A percentile compares a stretch with the other conserved stretches of the same genome.
These are phyloP conservation scores for Aldrovandia affinis DNA, from an alignment of 2,797 vertebrate species.

Conservation along the genomic window DNA sequence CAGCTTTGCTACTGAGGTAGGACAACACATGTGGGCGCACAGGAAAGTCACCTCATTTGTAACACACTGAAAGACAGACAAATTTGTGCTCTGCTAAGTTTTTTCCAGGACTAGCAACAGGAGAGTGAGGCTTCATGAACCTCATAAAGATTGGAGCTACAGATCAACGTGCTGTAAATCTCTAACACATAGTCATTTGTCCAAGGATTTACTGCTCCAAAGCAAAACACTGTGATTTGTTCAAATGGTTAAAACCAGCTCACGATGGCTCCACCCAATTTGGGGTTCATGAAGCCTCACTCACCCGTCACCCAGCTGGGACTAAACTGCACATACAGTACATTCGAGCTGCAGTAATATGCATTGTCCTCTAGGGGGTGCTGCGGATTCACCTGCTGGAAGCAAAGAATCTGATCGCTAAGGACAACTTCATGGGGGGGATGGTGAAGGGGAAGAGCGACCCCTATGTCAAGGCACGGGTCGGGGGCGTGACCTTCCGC, in stretches of 20 bases:
- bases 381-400: conserved; percentile 86
- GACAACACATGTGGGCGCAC: background rate
- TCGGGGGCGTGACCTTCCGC: conserved; percentile 79
- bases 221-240: background rate
- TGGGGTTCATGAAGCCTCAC: background rate
- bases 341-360: background rate
- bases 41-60: background rate
- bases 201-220: background rate
- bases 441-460: conserved; percentile 91
- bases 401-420: conserved; percentile 85
- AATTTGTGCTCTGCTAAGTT: too few relatives aligned
- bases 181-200: background rate
- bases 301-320: background rate
- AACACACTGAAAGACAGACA: background rate
- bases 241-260: background rate
- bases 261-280: background rate
- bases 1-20: conserved; percentile 86
- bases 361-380: conserved; percentile 71
- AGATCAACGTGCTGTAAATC: background rate
- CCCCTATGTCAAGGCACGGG: conserved; percentile 82
- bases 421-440: conserved; percentile 86
- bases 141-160: background rate
- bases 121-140: too few relatives aligned
- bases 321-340: background rate
- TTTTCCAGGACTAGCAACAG: too few relatives aligned